Evolutionary conservation across 2,888 invertebrate species (phyloP).

Genomic region (Marasmarcha lunaedactyla): DNA sequence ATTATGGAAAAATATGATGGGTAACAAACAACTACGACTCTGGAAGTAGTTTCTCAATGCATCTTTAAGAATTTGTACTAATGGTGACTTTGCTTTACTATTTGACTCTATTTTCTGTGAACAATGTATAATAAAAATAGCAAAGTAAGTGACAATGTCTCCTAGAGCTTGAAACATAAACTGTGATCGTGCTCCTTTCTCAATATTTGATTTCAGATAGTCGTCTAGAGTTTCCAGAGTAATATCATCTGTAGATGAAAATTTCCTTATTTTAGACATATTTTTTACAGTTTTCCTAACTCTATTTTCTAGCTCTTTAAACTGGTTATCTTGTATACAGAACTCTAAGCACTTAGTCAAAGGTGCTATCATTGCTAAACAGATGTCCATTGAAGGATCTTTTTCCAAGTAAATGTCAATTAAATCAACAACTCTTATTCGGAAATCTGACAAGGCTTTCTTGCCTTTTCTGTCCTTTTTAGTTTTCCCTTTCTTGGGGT

Average conservation of each 20-base stretch:
- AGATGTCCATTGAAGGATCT: constrained; percentile 75
- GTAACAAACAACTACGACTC: constrained; percentile 74
- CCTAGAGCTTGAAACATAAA: constrained; percentile 76
- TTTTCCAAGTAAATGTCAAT: constrained; percentile 80
- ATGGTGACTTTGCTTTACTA: constrained; percentile 32
- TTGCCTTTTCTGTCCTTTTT: constrained; percentile 73
- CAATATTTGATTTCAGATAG: constrained; percentile 68
- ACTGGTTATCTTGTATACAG: constrained; percentile 76
- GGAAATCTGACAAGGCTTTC: constrained; percentile 77
- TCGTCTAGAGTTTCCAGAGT: constrained; percentile 63
- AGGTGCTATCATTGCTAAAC: constrained; percentile 77
- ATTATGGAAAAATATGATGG: constrained; percentile 74
- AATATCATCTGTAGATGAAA: constrained; percentile 67
- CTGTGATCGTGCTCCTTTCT: constrained; percentile 74
- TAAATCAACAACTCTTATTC: constrained; percentile 80
- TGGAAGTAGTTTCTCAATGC: constrained; percentile 71
- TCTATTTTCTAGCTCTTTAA: constrained; percentile 74
- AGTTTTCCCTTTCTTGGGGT: constrained; percentile 62
- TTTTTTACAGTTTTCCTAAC: constrained; percentile 73
- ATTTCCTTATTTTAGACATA: constrained; percentile 72
- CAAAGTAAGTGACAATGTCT: constrained; percentile 73
- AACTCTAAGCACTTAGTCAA: constrained; percentile 77
- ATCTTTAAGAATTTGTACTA: constrained; percentile 62
- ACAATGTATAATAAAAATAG: constrained; percentile 74
- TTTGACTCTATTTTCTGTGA: constrained; percentile 59